phyloP scores from a whole-genome alignment of 2,113 vertebrate genomes.

The pig (Sus scrofa) region T2T-Sscrofa CM000824.6:106879501-106880000 shows the following conservation, averaged over 20 bases:
- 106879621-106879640: neutral
- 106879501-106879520: neutral
- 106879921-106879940: neutral
- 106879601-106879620: neutral
- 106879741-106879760: neutral
- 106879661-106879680: neutral
- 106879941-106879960: neutral
- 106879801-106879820: neutral
- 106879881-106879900: neutral
- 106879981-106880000: neutral
- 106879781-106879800: neutral
- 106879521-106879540: neutral
- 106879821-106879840: slow-evolving; percentile 27
- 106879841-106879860: neutral
- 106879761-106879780: neutral
- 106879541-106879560: neutral
- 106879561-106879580: neutral
- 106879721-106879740: neutral
- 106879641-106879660: neutral
- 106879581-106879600: slow-evolving; percentile 34
- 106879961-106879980: neutral
- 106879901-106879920: neutral
- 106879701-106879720: neutral
- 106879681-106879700: neutral
- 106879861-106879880: neutral